Evolutionary conservation across 2,888 invertebrate genomes (phyloP).

Genomic region (Drymonia ruficornis): DNA sequence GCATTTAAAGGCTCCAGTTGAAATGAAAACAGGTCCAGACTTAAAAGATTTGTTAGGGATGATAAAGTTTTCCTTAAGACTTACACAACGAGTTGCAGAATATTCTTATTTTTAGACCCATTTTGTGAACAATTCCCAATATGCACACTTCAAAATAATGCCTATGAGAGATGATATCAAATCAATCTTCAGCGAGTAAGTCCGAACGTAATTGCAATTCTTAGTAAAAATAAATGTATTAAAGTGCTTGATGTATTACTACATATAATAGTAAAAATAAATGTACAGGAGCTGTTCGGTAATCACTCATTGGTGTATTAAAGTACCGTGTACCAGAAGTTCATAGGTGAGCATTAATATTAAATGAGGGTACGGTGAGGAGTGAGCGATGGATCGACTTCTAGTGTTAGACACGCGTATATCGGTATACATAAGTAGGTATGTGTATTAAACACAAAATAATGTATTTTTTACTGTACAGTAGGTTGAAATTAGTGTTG

Average conservation of each 20-base stretch:
- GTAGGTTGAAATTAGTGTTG: too few relatives aligned
- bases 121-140: too few relatives aligned
- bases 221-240: not conserved
- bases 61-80: too few relatives aligned
- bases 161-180: not conserved
- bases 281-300: conserved; percentile 17
- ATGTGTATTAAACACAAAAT: too few relatives aligned
- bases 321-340: conserved; percentile 16
- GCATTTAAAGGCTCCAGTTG: too few relatives aligned
- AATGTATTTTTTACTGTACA: too few relatives aligned
- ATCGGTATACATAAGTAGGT: not conserved
- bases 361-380: conserved; percentile 38
- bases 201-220: too few relatives aligned
- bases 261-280: conserved; percentile 27
- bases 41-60: too few relatives aligned
- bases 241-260: conserved; percentile 3
- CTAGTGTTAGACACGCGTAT: conserved; percentile 34
- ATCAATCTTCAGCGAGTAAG: not conserved
- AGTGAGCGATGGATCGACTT: conserved; percentile 44
- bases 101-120: too few relatives aligned
- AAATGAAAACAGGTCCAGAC: too few relatives aligned
- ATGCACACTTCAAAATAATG: too few relatives aligned
- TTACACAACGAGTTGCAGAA: too few relatives aligned
- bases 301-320: conserved; percentile 29
- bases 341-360: conserved; percentile 48